These are phyloP conservation scores for Pristionchus arcanus DNA, from an alignment of 2,888 invertebrate species.

Conservation along the genomic window DNA sequence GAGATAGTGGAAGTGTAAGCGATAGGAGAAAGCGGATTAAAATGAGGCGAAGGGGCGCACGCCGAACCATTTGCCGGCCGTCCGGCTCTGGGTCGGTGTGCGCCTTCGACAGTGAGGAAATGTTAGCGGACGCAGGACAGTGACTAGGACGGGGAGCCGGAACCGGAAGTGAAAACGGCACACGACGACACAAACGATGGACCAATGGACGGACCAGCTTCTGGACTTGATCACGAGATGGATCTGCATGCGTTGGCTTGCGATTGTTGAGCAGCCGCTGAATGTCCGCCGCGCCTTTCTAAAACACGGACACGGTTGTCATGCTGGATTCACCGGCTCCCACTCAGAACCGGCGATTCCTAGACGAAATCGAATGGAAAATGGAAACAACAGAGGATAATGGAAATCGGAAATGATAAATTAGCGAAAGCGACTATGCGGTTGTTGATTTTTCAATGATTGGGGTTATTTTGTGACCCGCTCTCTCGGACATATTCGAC, in stretches of 20 bases:
- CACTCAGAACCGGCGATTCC: neutral
- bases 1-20: conserved; percentile 22
- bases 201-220: conserved; percentile 72
- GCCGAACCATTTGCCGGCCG: neutral
- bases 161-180: neutral
- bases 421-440: conserved; percentile 3
- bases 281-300: conserved; percentile 76
- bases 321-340: conserved; percentile 21
- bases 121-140: neutral
- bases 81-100: neutral
- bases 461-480: conserved; percentile 23
- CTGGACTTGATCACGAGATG: conserved; percentile 71
- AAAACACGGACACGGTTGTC: conserved; percentile 55
- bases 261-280: conserved; percentile 71
- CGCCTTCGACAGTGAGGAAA: neutral
- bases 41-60: neutral
- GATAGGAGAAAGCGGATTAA: neutral
- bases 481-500: conserved; percentile 40
- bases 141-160: neutral
- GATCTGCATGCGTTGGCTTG: conserved; percentile 67
- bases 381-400: conserved; percentile 47
- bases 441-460: conserved; percentile 36
- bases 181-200: conserved; percentile 5
- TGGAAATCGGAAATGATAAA: conserved; percentile 33
- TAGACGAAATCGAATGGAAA: conserved; percentile 17